Conservation (phyloP, 2,113 vertebrate species). For the Mus spicilegus region DNA sequence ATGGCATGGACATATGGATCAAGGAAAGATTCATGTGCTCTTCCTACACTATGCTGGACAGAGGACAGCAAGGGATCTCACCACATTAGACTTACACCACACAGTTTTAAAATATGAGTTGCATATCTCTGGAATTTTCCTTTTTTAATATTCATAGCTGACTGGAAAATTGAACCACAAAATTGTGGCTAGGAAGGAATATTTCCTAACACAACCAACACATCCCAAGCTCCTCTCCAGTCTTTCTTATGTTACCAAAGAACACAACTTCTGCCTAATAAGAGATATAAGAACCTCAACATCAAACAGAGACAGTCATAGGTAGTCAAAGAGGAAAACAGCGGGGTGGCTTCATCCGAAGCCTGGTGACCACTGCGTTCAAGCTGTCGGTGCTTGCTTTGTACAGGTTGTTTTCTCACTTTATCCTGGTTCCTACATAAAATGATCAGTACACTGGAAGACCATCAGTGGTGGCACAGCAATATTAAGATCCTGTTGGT, state of each 20-base stretch:
- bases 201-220: not conserved
- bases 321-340: not conserved
- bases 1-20: not conserved
- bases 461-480: fast-evolving
- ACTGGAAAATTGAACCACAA: not conserved
- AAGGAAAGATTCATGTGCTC: not conserved
- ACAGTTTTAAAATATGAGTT: not conserved
- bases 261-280: not conserved
- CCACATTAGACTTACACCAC: not conserved
- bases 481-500: not conserved
- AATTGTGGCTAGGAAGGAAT: not conserved
- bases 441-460: fast-evolving
- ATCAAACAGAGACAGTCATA: not conserved
- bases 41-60: not conserved
- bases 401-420: not conserved
- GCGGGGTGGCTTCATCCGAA: not conserved
- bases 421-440: not conserved
- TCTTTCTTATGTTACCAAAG: not conserved
- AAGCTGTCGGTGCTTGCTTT: fast-evolving
- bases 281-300: not conserved
- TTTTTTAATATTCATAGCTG: not conserved
- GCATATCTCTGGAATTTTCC: not conserved
- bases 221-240: not conserved
- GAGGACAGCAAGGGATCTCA: too few relatives aligned
- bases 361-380: not conserved